Evolutionary conservation across 2,797 vertebrate genomes (phyloP), one percentile per base, ranked within the genome.

Genomic region (Sarcoramphus papa): DNA sequence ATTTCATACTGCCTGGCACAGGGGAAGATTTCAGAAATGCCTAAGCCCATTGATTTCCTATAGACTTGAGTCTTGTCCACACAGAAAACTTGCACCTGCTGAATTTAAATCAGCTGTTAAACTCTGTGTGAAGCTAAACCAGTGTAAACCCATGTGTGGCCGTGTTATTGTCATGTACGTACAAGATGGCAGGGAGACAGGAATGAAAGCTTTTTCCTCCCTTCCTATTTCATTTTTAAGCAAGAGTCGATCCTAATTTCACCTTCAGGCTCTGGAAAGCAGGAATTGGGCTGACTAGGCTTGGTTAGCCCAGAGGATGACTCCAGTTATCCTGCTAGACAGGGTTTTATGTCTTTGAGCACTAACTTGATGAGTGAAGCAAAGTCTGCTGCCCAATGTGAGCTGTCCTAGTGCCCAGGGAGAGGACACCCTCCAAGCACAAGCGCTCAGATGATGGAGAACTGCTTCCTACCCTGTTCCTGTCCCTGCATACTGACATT

Each of bases 71-170:
- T 60, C 56, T 83, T 93, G 78, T 82, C 78, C 81, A 91, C 40
- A 56, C 48, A 68, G 60, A 79, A 94, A 91, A 70, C 59, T 51
- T 72, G 31, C 48, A 89, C 63, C 56, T 89, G 35, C 41, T 91
- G 93, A 94, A 94, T 96, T 93, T 87, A 89, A 95, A 93, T 85
- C 35, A 82, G 64, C 64, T 76, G 48, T 83, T 92, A 87, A 82
- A 79, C 60, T 64, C 57, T 45, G 30, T 17, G 4, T 69, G 84
- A 89, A 72, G 53, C n/a, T 57, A 86, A 88, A 81, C 14, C 40
- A n/a, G 33, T 31, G 30, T 70, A 90, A 51, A 48, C 12, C 33
- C 11, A 23, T 20, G 59, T 28, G 33, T 0, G 1, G 40, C 40
- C 3, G 1, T 78, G 88, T 43, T 86, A 72, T 20, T 78, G 67